phyloP scores from a whole-genome alignment of 1,140 invertebrate genomes.

The Tetramorium alpestre region DNA sequence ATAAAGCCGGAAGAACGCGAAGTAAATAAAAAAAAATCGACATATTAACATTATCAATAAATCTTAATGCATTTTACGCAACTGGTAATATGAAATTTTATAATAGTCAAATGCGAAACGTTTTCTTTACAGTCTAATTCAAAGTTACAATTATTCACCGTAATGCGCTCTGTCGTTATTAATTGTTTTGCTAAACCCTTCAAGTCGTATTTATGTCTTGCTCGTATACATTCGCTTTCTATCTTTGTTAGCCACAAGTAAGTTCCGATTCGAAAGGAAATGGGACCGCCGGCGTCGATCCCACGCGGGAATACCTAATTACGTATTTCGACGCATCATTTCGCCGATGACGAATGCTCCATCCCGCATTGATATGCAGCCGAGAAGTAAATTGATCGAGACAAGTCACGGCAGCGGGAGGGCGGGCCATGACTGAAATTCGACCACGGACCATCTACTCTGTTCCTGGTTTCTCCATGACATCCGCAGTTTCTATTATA shows the following conservation, averaged over 20 bases:
- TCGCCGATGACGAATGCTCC: constrained; percentile 69
- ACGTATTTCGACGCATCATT: constrained; percentile 69
- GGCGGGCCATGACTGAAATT: constrained; percentile 64
- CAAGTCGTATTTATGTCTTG: neutral
- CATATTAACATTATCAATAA: neutral
- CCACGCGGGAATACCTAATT: constrained; percentile 71
- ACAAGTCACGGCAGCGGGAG: constrained; percentile 34
- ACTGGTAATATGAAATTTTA: neutral
- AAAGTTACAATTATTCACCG: neutral
- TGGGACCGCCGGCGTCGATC: constrained; percentile 39
- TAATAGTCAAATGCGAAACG: neutral
- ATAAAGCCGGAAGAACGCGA: neutral
- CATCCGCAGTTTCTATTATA: constrained; percentile 74
- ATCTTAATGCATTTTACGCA: neutral
- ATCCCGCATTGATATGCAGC: constrained; percentile 72
- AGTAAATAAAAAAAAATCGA: neutral
- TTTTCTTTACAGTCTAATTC: neutral
- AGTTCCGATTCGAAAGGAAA: constrained; percentile 25
- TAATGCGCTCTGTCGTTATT: neutral
- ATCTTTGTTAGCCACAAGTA: neutral
- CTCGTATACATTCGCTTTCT: neutral
- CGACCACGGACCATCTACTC: constrained; percentile 65
- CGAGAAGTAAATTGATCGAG: constrained; percentile 76
- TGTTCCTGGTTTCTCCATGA: constrained; percentile 72
- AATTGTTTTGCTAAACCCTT: neutral